Evolutionary conservation across 2,888 invertebrate genomes (phyloP).

Genomic region (Hyles lineata): DNA sequence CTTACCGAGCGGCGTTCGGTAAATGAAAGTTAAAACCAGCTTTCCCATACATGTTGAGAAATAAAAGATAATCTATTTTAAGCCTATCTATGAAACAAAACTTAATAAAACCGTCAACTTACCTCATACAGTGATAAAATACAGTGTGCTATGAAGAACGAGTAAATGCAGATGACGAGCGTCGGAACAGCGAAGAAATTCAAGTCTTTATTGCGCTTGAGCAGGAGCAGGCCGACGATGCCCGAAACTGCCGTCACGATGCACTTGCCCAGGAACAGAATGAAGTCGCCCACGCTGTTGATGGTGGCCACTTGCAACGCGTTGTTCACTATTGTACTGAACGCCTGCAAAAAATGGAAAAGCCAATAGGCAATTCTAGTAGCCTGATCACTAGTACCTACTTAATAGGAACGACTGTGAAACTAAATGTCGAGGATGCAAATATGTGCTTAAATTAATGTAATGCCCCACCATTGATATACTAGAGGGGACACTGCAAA

Average conservation of each 20-base stretch:
- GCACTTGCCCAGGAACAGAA: slow-evolving; percentile 93
- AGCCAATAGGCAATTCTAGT: neutral
- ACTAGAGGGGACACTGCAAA: no score
- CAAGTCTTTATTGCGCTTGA: slow-evolving; percentile 89
- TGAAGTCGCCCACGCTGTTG: slow-evolving; percentile 96
- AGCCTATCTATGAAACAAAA: no score
- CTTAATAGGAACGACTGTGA: no score
- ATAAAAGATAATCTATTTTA: no score
- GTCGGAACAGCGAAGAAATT: slow-evolving; percentile 95
- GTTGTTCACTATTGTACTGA: slow-evolving; percentile 92
- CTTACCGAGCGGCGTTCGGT: no score
- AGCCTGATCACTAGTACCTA: no score
- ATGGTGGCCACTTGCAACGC: slow-evolving; percentile 95
- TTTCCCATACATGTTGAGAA: no score
- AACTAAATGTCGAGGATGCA: no score
- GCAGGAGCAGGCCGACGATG: slow-evolving; percentile 88
- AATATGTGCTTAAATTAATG: no score
- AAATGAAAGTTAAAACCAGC: no score
- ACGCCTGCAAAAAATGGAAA: slow-evolving; percentile 86
- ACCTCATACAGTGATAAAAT: slow-evolving; percentile 97
- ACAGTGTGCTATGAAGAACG: slow-evolving; percentile 97
- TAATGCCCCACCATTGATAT: no score
- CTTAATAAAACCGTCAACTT: slow-evolving; percentile 36
- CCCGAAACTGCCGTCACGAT: slow-evolving; percentile 93
- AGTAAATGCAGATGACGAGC: slow-evolving; percentile 92